Evolutionary conservation across 2,797 vertebrate species (phyloP), one percentile per base, ranked within the genome.

Genomic region (Poeciliopsis infans): DNA sequence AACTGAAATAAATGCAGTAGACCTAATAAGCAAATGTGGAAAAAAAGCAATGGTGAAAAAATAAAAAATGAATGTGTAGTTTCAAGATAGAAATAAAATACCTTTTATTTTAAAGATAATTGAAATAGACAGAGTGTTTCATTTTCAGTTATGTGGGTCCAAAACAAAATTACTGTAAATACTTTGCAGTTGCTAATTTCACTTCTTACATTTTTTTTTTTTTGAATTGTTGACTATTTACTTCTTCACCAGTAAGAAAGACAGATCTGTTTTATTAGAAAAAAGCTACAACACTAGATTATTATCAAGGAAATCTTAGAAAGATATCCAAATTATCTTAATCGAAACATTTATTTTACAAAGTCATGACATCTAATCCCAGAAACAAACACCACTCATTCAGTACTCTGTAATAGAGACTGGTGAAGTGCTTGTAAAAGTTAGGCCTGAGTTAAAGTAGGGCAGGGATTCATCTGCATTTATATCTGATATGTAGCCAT

Each of bases 381-480:
- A 81, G 49, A 47, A 46, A 84, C 76, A 78, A 47, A 28, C 16
- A 49, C 39, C 75, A 33, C 28, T 70, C 33, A 11, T 31, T 28
- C 77, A 78, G 49, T 4, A 78, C 79, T 85, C 78, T 74, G 33
- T 75, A 74, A 81, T 39, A 68, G 77, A 83, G 73, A 74, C 55
- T 69, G 75, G 77, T 23, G 8, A 87, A 77, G 77, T 83, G 51
- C 72, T 71, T 78, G 59, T 79, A 36, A 72, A 84, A 81, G 78
- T 87, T 81, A 90, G 61, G 84, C 77, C 86, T 83, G 85, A 89
- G 81, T 87, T 85, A 89, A 75, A 87, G 83, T 87, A 81, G 85
- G 79, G 49, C 86, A 89, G 70, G 55, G 83, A 87, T 87, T 90
- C 77, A 89, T 87, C 87, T 77, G 69, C 55, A 89, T 87, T 89